Percentiles rank a stretch among this genome's conserved stretches.
Evolutionary conservation across 2,797 vertebrate genomes (phyloP).

Genomic region (Champsocephalus gunnari): DNA sequence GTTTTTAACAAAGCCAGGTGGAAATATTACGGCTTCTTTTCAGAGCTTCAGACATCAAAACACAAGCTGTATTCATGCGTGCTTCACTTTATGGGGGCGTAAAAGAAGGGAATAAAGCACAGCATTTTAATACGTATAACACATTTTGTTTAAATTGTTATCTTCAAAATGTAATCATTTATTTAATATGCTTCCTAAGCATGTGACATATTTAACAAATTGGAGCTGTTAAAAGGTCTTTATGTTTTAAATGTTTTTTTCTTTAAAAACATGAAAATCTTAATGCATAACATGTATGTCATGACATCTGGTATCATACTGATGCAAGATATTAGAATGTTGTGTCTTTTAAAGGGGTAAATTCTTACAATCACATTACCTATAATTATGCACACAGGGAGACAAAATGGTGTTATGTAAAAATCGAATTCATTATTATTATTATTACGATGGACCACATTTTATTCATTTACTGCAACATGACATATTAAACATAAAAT

Average conservation of each 20-base stretch:
- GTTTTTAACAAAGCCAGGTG: constrained; percentile 85
- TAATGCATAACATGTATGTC: too few species aligned
- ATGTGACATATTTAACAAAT: background rate
- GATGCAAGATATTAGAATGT: too few species aligned
- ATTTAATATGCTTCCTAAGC: background rate
- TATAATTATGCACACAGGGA: too few species aligned
- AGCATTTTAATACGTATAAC: background rate
- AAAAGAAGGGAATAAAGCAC: background rate
- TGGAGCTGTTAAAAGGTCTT: too few species aligned
- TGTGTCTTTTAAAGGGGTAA: too few species aligned
- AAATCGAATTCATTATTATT: too few species aligned
- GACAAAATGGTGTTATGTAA: background rate
- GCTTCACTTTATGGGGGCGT: background rate
- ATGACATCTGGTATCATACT: too few species aligned
- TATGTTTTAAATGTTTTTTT: too few species aligned
- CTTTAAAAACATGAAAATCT: too few species aligned
- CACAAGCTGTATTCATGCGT: background rate
- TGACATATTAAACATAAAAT: background rate
- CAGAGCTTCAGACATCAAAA: constrained; percentile 37
- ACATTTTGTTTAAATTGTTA: background rate
- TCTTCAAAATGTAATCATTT: fast-evolving
- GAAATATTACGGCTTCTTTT: constrained; percentile 73
- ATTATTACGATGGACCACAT: background rate
- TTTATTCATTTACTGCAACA: background rate
- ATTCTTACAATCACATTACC: too few species aligned